Percentiles rank a stretch among this genome's conserved stretches.
phyloP scores from a whole-genome alignment of 2,888 invertebrate genomes.

The Helleia helle region DNA sequence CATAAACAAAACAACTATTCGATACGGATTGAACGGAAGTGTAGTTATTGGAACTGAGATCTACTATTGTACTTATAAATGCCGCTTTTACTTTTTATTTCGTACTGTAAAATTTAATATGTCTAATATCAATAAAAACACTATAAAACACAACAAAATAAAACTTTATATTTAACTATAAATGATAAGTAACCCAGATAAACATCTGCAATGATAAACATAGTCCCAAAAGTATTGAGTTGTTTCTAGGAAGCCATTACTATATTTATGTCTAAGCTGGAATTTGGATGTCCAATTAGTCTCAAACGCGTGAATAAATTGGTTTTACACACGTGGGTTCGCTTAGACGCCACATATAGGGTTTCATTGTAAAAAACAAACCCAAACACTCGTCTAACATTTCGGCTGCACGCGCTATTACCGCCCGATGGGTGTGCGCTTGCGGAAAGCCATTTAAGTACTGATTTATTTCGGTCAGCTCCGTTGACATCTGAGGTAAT shows the following conservation, averaged over 20 bases:
- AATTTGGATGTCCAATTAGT: slow-evolving; percentile 29
- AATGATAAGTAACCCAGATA: too few species aligned
- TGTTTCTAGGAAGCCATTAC: slow-evolving; percentile 3
- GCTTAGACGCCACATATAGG: slow-evolving; percentile 38
- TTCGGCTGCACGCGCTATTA: slow-evolving; percentile 71
- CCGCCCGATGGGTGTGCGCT: slow-evolving; percentile 65
- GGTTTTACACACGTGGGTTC: slow-evolving; percentile 49
- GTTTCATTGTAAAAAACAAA: slow-evolving; percentile 56
- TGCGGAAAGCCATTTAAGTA: slow-evolving; percentile 65
- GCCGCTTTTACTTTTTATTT: too few species aligned
- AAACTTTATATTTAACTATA: too few species aligned
- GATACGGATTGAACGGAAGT: too few species aligned
- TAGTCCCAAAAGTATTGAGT: too few species aligned
- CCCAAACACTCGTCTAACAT: slow-evolving; percentile 55
- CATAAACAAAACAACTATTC: too few species aligned
- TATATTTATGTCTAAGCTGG: slow-evolving; percentile 2
- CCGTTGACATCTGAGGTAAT: slow-evolving; percentile 62
- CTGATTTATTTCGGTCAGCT: slow-evolving; percentile 59
- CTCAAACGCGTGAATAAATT: slow-evolving; percentile 15
- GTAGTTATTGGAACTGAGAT: too few species aligned
- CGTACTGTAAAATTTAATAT: too few species aligned
- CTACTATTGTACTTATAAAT: too few species aligned
- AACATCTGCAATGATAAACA: too few species aligned
- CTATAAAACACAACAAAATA: too few species aligned
- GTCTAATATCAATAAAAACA: too few species aligned